Conservation (phyloP, 2,888 invertebrate species). For the Parochlus steinenii region DNA sequence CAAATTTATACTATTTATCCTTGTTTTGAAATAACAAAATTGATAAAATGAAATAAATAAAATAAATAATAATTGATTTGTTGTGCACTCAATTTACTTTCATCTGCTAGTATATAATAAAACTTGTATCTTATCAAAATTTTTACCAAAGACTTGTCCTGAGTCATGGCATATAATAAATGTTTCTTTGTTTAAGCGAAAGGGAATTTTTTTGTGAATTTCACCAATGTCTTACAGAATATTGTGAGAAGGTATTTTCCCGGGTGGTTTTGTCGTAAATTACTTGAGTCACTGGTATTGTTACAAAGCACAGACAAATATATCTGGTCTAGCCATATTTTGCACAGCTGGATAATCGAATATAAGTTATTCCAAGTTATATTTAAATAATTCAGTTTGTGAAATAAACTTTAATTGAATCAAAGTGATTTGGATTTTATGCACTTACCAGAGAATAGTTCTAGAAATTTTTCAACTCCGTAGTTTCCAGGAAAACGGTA, state of each 20-base stretch:
- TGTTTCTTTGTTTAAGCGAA: too few relatives aligned
- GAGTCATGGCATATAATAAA: too few relatives aligned
- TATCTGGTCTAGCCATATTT: background rate
- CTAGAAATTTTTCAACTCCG: constrained; percentile 95
- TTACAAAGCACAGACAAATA: background rate
- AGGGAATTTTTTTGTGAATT: too few relatives aligned
- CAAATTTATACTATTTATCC: too few relatives aligned
- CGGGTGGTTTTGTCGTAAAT: background rate
- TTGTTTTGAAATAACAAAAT: constrained; percentile 16
- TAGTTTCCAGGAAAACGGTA: constrained; percentile 90
- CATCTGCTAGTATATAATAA: background rate
- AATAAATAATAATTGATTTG: constrained; percentile 1
- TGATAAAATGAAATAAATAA: background rate
- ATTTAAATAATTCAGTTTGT: background rate
- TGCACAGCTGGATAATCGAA: background rate
- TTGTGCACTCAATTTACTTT: background rate
- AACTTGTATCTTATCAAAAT: background rate
- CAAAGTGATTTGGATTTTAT: background rate
- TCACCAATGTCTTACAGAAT: too few relatives aligned
- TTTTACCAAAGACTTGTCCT: too few relatives aligned
- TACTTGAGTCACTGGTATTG: too few relatives aligned
- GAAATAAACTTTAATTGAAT: background rate
- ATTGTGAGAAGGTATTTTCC: too few relatives aligned
- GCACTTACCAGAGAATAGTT: constrained; percentile 78
- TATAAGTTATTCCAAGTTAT: background rate